phyloP scores from a whole-genome alignment of 2,797 vertebrate species.

The Petrocephalus schoutedeni region DNA sequence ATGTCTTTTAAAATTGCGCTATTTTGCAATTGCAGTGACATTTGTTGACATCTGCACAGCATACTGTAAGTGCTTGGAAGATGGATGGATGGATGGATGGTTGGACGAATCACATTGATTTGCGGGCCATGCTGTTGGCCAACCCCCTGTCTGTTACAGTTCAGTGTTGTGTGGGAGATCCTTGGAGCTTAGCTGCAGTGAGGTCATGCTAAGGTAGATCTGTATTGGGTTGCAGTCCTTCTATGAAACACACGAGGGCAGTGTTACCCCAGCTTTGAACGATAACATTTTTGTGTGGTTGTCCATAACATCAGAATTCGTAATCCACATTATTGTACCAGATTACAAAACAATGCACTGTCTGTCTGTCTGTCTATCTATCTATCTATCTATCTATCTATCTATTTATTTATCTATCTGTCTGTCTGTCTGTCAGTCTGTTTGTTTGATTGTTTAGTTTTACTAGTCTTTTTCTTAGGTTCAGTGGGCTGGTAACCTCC shows the following conservation, averaged over 20 bases:
- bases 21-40: background rate
- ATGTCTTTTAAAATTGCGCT: background rate
- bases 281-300: background rate
- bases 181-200: background rate
- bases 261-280: constrained; percentile 48
- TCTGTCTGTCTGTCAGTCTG: background rate
- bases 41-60: background rate
- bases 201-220: background rate
- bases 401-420: background rate
- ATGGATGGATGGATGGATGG: background rate
- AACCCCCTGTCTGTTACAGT: background rate
- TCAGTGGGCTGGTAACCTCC: background rate
- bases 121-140: background rate
- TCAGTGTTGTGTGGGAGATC: background rate
- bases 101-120: background rate
- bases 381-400: background rate
- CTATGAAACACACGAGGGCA: constrained; percentile 61
- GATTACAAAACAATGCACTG: background rate
- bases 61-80: background rate
- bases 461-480: background rate
- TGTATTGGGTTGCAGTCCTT: background rate
- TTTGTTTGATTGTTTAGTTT: background rate
- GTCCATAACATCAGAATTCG: background rate
- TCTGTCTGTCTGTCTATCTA: background rate
- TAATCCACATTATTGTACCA: background rate